Evolutionary conservation across 35 echinoderm and acorn worm genomes (phyloP).

Genomic region (Stichopus chloronotus): DNA sequence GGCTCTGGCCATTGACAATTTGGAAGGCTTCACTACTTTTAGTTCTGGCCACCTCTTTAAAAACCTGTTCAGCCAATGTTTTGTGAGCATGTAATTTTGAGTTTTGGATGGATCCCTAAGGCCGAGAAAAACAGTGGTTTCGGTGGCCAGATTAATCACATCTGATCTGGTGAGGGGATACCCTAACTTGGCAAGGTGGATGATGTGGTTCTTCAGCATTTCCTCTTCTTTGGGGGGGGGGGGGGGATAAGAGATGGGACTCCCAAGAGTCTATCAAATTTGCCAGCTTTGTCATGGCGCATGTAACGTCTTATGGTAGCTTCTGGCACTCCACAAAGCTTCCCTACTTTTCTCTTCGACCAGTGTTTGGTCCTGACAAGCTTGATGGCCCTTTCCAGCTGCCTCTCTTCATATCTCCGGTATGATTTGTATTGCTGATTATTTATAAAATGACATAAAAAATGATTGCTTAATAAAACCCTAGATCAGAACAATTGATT

Average conservation of each 20-base stretch:
- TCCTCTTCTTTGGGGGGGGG: neutral
- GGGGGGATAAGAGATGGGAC: neutral
- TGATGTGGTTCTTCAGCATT: neutral
- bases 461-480: too few species aligned
- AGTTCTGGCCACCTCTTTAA: neutral
- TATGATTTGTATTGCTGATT: neutral
- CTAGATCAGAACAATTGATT: too few species aligned
- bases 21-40: neutral
- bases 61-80: neutral
- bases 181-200: neutral
- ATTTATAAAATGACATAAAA: neutral
- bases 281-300: neutral
- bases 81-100: neutral
- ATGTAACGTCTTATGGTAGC: neutral
- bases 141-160: neutral
- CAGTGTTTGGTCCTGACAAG: neutral
- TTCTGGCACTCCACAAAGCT: slow-evolving; percentile 25
- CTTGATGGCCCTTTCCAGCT: neutral
- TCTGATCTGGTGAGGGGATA: neutral
- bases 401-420: neutral
- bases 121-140: neutral
- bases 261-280: neutral
- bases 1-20: neutral
- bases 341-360: neutral
- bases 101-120: neutral